These are phyloP conservation scores for Sylvilagus bachmani DNA, from an alignment of 2,113 vertebrate genomes.

Conservation along the genomic window DNA sequence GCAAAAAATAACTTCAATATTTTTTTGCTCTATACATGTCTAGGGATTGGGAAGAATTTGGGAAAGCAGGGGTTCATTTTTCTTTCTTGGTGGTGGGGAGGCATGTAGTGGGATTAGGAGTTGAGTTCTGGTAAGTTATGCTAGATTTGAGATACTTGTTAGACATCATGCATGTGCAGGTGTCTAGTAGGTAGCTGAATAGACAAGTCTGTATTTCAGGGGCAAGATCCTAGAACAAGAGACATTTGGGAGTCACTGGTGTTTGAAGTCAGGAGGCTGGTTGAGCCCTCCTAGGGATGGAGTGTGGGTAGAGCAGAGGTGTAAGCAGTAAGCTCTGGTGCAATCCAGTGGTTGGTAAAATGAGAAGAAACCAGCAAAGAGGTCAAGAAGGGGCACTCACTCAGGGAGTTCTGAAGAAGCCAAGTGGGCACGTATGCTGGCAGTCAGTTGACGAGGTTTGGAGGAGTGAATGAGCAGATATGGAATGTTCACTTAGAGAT, in stretches of 20 bases:
- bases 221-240: not conserved
- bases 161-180: not conserved
- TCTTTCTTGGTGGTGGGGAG: not conserved
- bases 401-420: not conserved
- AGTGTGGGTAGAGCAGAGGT: not conserved
- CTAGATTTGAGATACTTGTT: not conserved
- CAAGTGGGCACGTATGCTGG: not conserved
- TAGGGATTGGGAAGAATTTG: not conserved
- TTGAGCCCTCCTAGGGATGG: not conserved
- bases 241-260: not conserved
- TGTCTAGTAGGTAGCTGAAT: not conserved
- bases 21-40: not conserved
- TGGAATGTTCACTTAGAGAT: not conserved
- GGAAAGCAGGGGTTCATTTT: not conserved
- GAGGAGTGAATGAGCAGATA: not conserved
- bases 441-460: not conserved
- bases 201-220: not conserved
- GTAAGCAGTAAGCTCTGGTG: not conserved
- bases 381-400: not conserved
- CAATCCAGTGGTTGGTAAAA: not conserved
- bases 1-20: not conserved
- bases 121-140: not conserved
- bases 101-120: not conserved
- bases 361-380: not conserved
- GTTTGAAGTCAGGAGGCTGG: conserved; percentile 3